A percentile compares a stretch with the other conserved stretches of the same genome.
phyloP scores from a whole-genome alignment of 2,797 vertebrate species.

The Heteromormyrus szaboi region DNA sequence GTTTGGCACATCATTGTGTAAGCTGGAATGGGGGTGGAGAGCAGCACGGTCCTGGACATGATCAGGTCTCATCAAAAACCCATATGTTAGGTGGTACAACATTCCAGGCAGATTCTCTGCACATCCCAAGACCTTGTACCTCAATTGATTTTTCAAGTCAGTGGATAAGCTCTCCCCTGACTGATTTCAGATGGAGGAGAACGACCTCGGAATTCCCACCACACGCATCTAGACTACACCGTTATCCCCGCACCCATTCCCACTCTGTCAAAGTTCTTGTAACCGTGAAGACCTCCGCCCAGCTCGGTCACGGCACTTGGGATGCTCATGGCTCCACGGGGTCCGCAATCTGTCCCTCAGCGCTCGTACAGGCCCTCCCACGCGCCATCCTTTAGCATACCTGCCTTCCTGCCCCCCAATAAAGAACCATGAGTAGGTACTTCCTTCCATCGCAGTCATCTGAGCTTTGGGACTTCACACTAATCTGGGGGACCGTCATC shows the following conservation, averaged over 20 bases:
- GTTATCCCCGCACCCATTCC: background rate
- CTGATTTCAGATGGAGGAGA: conserved; percentile 22
- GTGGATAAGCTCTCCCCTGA: conserved; percentile 15
- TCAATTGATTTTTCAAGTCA: conserved; percentile 2
- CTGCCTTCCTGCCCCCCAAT: conserved; percentile 11
- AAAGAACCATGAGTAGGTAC: conserved; percentile 4
- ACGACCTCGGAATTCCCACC: conserved; percentile 3
- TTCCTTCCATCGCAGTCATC: background rate
- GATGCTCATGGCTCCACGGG: background rate
- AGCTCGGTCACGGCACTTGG: background rate
- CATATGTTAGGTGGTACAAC: background rate
- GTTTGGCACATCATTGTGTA: background rate
- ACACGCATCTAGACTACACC: background rate
- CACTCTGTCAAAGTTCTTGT: background rate
- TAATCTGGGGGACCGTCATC: background rate
- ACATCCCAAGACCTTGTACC: background rate
- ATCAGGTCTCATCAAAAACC: conserved; percentile 16
- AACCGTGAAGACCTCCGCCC: background rate
- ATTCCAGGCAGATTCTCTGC: background rate
- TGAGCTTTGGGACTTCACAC: background rate
- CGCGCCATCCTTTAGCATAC: background rate
- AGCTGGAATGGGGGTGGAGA: conserved; percentile 41
- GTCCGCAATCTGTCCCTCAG: background rate
- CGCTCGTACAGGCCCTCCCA: background rate
- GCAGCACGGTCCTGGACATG: conserved; percentile 28